Evolutionary conservation across 2,797 vertebrate genomes (phyloP), one percentile per base, ranked within the genome.

Genomic region (Setipinna tenuifilis): DNA sequence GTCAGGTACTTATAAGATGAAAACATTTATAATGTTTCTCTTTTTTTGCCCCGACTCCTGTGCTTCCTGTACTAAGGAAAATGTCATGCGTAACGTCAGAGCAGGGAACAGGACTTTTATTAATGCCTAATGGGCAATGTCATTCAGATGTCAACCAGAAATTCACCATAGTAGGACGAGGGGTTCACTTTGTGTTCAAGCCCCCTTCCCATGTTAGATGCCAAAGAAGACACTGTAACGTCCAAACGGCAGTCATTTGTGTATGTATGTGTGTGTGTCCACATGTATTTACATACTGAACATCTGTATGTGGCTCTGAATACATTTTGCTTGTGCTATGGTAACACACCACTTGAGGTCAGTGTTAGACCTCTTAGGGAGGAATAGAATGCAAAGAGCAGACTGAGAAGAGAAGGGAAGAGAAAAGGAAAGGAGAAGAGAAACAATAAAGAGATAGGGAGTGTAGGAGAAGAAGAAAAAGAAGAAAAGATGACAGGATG

Each of bases 271-370:
- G 21, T 61, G 59, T n/a, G 59, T 41, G 35, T 41, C 2, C 35
- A 41, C 5, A 2, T 41, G 35, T 41, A 5, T 54, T 54, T 54
- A 10, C 11, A 31, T 48, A 31, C 3, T 10, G 78, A 19, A 61
- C 58, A 0, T 28, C 17, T 68, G 9, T 68, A 25, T 11, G 62
- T 21, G 12, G 21, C 17, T 23, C 46, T 28, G 6, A 5, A 19
- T 6, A 16, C n/a, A 50, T 81, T 28, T 46, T 87, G 85, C 85
- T 84, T 93, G 94, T 91, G 88, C 89, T 95, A 90, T 90, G 91
- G 82, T 71, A 71, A 83, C 57, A 81, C 41, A 85, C 85, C 87
- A 88, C 87, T 82, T 86, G 87, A 86, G 85, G 87, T 88, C 87
- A 86, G 83, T 88, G 83, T 84, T 59, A 58, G 85, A 83, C 85